Evolutionary conservation across 2,113 vertebrate genomes (phyloP), one percentile per base, ranked within the genome.

Genomic region (Pterocles gutturalis): DNA sequence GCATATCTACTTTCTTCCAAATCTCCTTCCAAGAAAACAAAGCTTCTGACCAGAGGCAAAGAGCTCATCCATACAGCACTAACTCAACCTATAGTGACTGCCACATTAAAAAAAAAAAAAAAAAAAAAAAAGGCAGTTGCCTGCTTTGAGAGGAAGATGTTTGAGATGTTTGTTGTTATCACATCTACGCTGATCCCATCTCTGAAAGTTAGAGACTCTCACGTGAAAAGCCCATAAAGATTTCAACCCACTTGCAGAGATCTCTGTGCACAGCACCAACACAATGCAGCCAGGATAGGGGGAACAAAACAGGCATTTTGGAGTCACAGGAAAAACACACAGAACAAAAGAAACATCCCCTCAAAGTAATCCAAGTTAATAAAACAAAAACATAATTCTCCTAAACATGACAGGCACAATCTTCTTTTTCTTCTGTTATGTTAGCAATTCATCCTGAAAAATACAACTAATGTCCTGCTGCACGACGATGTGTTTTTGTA

Each of bases 331-430:
- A 89, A 94, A 93, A 96, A 83, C 34, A 95, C 72, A 86, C n/a
- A 75, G 86, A 82, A 94, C 29, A 57, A 72, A 72, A 85, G 61
- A 83, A 97, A 84, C 78, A 90, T 80, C 69, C 91, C 84, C 78
- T 54, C 96, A 87, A 96, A 96, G 91, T 89, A 95, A 90, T 73
- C n/a, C 91, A 70, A 91, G 95, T 97, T 96, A 96, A 97, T 97
- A 96, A 95, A 97, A 93, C 33, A 96, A 96, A 96, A 88, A 38
- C 25, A 21, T 96, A 94, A 96, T 89, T 97, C 93, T 96, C 93
- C 79, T 69, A 87, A 84, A 91, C 87, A 31, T 90, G 97, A 96
- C 96, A 96, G 93, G 85, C 57, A 75, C 66, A 90, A 91, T 94
- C 72, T 96, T 92, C 76, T 85, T 82, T 89, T 83, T 77, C 78